Evolutionary conservation across 35 echinoderm and acorn worm genomes (phyloP).

Genomic region (Lytechinus variegatus): DNA sequence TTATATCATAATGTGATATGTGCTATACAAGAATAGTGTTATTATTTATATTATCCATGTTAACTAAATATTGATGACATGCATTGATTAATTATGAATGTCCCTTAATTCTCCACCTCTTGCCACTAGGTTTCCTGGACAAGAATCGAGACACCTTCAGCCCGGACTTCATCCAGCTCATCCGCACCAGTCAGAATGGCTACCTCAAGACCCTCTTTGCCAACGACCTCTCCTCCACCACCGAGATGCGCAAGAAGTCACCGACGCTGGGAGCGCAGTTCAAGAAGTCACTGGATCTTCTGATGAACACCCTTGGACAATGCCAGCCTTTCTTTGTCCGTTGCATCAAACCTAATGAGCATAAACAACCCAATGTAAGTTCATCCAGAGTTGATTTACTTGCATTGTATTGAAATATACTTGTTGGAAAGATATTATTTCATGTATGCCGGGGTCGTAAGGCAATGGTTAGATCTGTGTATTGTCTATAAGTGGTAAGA

Average conservation of each 20-base stretch:
- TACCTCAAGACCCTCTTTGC: conserved; percentile 80
- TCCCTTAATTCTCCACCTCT: no score
- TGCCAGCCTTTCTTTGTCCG: conserved; percentile 99
- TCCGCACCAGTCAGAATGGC: conserved; percentile 64
- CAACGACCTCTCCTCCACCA: conserved; percentile 58
- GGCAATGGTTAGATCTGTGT: no score
- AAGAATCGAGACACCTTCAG: conserved; percentile 99
- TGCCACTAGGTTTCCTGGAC: conserved; percentile 91
- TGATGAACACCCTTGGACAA: conserved; percentile 84
- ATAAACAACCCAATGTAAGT: conserved; percentile 88
- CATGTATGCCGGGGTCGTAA: no score
- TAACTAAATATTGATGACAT: no score
- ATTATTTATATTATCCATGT: no score
- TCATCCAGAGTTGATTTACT: no score
- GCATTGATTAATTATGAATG: no score
- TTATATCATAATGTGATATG: no score
- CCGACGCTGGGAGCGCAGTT: conserved; percentile 93
- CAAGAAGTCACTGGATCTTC: conserved; percentile 87
- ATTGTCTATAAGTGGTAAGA: no score
- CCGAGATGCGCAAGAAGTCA: conserved; percentile 83
- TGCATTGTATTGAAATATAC: no score
- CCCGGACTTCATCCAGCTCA: conserved; percentile 86
- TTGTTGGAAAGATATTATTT: no score
- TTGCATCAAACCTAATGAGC: conserved; percentile 98
- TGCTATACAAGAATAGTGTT: no score